Evolutionary conservation across 2,113 vertebrate species (phyloP).

Genomic region (Caloenas nicobarica): DNA sequence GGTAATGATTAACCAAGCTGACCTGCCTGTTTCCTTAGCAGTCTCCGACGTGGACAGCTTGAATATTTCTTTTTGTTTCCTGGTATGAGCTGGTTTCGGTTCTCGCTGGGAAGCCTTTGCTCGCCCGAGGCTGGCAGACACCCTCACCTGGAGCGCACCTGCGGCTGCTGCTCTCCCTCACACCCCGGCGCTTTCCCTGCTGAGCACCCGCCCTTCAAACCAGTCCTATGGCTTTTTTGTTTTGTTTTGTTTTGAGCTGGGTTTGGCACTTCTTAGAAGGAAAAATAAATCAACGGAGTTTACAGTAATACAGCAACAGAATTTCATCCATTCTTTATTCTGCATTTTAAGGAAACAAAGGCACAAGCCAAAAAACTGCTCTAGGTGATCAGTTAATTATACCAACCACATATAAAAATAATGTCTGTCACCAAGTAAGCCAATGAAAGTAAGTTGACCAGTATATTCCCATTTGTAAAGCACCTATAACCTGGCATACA

Average conservation of each 20-base stretch:
- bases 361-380: not conserved
- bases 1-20: conserved; percentile 75
- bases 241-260: not conserved
- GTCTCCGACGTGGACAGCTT: conserved; percentile 26
- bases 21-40: conserved; percentile 32
- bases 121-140: not conserved
- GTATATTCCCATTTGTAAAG: not conserved
- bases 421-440: not conserved
- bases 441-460: not conserved
- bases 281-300: not conserved
- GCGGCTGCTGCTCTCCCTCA: not conserved
- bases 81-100: conserved; percentile 45
- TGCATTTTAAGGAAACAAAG: not conserved
- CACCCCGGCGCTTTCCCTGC: accelerated
- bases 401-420: not conserved
- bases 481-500: not conserved
- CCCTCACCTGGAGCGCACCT: conserved; percentile 20
- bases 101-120: not conserved
- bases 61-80: conserved; percentile 70
- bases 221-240: not conserved
- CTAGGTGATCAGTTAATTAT: not conserved
- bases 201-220: not conserved
- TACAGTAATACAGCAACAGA: not conserved
- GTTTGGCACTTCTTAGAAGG: not conserved
- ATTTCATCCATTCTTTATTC: not conserved